Percentiles rank a stretch among this genome's conserved stretches.
phyloP scores from a whole-genome alignment of 1,140 invertebrate genomes.

The Drosophila kohkoa region DNA sequence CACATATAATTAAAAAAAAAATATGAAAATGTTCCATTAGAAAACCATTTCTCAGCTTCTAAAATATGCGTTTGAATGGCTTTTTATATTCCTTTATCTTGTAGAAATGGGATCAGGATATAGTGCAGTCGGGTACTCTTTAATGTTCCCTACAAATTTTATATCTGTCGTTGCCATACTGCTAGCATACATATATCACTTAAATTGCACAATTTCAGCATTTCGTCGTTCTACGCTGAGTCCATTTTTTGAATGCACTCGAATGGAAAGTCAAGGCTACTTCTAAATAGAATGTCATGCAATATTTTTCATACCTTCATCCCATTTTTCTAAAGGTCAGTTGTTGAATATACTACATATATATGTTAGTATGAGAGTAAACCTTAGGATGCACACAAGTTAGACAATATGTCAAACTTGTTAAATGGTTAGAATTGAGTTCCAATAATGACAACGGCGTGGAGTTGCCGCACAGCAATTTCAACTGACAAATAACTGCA shows the following conservation, averaged over 20 bases:
- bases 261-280: slow-evolving; percentile 47
- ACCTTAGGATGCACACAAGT: slow-evolving; percentile 10
- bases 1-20: no score
- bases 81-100: no score
- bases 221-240: slow-evolving; percentile 12
- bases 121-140: no score
- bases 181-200: slow-evolving; percentile 33
- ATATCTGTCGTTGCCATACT: neutral
- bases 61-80: no score
- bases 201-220: slow-evolving; percentile 67
- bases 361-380: no score
- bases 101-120: no score
- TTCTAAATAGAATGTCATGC: slow-evolving; percentile 33
- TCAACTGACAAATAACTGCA: no score
- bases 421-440: slow-evolving; percentile 39
- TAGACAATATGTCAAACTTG: slow-evolving; percentile 50
- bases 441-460: slow-evolving; percentile 16
- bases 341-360: no score
- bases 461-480: slow-evolving; percentile 18
- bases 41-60: no score
- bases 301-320: slow-evolving; percentile 5
- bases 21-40: no score
- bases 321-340: neutral
- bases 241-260: no score
- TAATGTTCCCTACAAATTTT: no score